Base-by-base conservation (phyloP, 2,888 invertebrate species). In the Aspidiotus destructor region DNA sequence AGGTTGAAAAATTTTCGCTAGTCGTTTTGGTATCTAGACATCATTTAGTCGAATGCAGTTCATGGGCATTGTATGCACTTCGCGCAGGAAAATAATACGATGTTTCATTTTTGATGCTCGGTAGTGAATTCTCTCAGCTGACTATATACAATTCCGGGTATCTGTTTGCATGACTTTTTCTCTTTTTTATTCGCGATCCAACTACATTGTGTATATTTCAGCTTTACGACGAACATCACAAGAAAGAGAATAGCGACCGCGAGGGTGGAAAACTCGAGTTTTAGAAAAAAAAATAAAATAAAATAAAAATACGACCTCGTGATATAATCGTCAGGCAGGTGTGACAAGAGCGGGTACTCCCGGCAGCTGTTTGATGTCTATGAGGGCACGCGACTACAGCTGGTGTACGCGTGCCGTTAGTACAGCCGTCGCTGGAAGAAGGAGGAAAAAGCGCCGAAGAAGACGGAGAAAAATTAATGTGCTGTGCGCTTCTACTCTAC, bases 341-440 rank as follows among this genome's bases (percentile, higher is more conserved):
- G 67, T 64, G 58, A 58, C 58, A 58, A 15, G 10, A 55, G 57
- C 16, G 17, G 28, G 28, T 8, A 28, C 9, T 28, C 55, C 67
- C 58, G 67, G 60, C 67, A 67, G 67, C 67, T 67, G 67, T 67
- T 67, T 67, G 67, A 67, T 67, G 67, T 60, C 55, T 57, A 67
- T 67, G 48, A 67, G 67, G 67, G 67, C 67, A 67, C 67, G 67
- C 67, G 67, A 67, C 67, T 48, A 28, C 67, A 67, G 67, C 67
- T 67, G 67, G 67, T 67, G 67, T 67, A 67, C 58, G 67, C 67
- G 67, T 67, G 67, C 67, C 67, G 54, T 10, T 40, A 58, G 48
- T 60, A 67, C 67, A 58, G 67, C 67, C 67, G 67, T 67, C 67
- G 58, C 13, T 8, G 9, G 58, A 40, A 58, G 58, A 58, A 28